Base-by-base conservation (phyloP, 2,113 vertebrate genomes). In the Lota lota region DNA sequence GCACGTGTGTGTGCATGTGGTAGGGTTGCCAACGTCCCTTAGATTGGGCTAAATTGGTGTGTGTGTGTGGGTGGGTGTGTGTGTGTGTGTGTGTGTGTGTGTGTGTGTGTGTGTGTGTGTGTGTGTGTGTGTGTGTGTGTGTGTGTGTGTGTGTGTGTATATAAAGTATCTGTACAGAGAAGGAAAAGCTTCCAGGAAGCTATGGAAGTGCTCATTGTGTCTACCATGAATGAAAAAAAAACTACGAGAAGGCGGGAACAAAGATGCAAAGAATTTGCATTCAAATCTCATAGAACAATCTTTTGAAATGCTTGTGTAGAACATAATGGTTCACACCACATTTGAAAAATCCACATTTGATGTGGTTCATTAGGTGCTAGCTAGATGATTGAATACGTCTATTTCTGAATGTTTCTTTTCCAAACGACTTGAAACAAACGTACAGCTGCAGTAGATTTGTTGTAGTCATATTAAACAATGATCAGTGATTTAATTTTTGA, bases 171-270 rank as follows among this genome's bases (percentile, higher is more conserved):
- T 16, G 12, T 69, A 61, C 15, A 6, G n/a, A 50, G 62, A 62
- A 79, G 85, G 82, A 82, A 80, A 62, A 15, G 66, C 28, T 61
- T 60, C 50, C 70, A 80, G 86, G 85, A 88, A 84, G 72, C 15
- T 22, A 79, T 51, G 77, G 74, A 83, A 82, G 59, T 62, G 20
- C 47, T 73, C 71, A 82, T 84, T 87, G 84, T 89, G 77, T 71
- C 20, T 4, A 16, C 21, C 62, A 8, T 63, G 77, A 77, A 59
- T 7, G 47, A 21, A 64, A 65, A 70, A 72, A 67, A 77, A 61
- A 62, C 65, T 61, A 84, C 72, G 58, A 78, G 80, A 79, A 83
- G 61, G 74, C 24, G 72, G 74, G 69, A 85, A 82, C 77, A 63
- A 40, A 60, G 71, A 47, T 74, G 85, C 73, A 78, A 79, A 63